A percentile compares a stretch with the other conserved stretches of the same genome.
These are phyloP conservation scores for Meghimatium bilineatum DNA, from an alignment of 2,888 invertebrate genomes.

Conservation along the genomic window DNA sequence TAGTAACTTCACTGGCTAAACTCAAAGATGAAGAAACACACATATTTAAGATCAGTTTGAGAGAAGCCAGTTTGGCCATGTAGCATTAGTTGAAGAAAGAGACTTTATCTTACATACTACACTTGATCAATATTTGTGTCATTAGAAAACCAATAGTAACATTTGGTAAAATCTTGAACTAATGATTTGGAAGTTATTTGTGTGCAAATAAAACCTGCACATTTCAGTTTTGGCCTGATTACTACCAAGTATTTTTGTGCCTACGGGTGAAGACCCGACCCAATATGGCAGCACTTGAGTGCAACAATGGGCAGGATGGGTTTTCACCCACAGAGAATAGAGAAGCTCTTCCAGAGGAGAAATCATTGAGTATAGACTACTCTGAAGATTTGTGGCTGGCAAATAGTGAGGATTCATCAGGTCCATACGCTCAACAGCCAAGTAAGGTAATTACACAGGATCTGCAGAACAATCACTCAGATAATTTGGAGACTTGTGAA, in stretches of 20 bases:
- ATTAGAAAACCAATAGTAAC: too few relatives aligned
- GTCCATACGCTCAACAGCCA: conserved; percentile 44
- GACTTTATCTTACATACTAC: too few relatives aligned
- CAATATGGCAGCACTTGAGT: conserved; percentile 49
- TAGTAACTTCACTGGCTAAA: too few relatives aligned
- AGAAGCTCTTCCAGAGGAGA: conserved; percentile 46
- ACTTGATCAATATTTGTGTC: background rate
- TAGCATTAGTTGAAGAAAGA: background rate
- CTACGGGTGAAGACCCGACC: conserved; percentile 15
- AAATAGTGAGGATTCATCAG: conserved; percentile 49
- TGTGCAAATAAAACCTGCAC: background rate
- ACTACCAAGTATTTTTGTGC: background rate
- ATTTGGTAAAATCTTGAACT: background rate
- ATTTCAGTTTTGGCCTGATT: background rate
- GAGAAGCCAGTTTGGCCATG: background rate
- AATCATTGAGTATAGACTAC: conserved; percentile 48
- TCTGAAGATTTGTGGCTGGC: conserved; percentile 50
- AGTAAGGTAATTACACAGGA: conserved; percentile 25
- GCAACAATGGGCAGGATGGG: conserved; percentile 46
- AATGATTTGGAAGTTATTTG: background rate
- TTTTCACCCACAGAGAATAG: conserved; percentile 45
- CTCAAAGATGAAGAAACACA: background rate
- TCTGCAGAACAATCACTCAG: background rate
- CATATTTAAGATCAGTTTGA: background rate
- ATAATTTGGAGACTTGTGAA: background rate